These are phyloP conservation scores for Fragum fragum DNA, from an alignment of 2,888 invertebrate species.

Conservation along the genomic window DNA sequence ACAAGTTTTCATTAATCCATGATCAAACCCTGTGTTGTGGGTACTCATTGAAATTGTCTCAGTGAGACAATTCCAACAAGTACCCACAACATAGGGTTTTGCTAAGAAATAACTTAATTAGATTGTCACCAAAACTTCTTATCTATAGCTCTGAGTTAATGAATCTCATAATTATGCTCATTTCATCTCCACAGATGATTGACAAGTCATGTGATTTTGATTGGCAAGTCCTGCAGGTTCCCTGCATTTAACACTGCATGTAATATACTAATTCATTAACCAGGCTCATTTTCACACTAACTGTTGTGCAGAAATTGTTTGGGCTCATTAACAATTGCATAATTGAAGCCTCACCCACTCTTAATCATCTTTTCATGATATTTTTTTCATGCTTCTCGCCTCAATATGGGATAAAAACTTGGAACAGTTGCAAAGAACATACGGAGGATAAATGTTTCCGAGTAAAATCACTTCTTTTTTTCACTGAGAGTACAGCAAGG, in stretches of 20 bases:
- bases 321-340: conserved; percentile 23
- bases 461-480: too few relatives aligned
- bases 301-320: conserved; percentile 40
- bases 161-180: conserved; percentile 30
- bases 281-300: conserved; percentile 25
- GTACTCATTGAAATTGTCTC: too few relatives aligned
- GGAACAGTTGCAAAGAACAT: too few relatives aligned
- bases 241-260: conserved; percentile 30
- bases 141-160: too few relatives aligned
- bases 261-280: conserved; percentile 38
- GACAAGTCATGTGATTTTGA: conserved; percentile 49
- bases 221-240: conserved; percentile 43
- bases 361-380: not conserved
- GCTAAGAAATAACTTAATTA: too few relatives aligned
- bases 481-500: too few relatives aligned
- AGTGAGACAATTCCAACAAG: too few relatives aligned
- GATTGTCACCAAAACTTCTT: too few relatives aligned
- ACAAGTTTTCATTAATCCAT: too few relatives aligned
- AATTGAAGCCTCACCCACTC: not conserved
- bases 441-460: too few relatives aligned
- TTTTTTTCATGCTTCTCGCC: not conserved
- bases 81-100: too few relatives aligned
- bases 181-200: conserved; percentile 40
- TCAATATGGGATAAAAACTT: not conserved
- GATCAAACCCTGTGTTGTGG: too few relatives aligned